Base-by-base conservation (phyloP, 2,888 invertebrate species). In the Stenchaetothrips biformis region DNA sequence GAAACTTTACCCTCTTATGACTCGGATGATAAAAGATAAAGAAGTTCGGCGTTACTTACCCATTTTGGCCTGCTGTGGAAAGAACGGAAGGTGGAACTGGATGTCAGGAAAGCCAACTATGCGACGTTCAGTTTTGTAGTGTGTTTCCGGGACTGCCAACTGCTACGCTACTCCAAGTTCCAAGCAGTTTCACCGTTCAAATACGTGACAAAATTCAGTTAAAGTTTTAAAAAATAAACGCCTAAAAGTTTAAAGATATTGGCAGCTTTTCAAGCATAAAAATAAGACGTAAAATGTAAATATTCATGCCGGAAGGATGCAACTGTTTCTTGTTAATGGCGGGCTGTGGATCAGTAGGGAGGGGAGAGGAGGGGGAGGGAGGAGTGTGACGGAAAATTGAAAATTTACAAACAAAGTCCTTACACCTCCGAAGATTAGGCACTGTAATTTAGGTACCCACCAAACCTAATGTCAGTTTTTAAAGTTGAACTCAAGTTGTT, bases 21-120 rank as follows among this genome's bases (percentile, higher is more conserved):
- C 7, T 16, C 16, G 21, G 78, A 78, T 78, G 49, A 7, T 37
- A 7, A 11, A 8, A 25, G 79, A 79, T 79, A 79, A 79, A 79
- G 18, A n/a, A 25, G 7, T 18, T 59, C 59, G 18, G 59, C 25
- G 47, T 21, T 79, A 6, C 79, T 79, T 53, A 79, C 79, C 79
- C 79, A 79, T 79, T 79, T 79, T 79, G 79, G 25, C 67, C 67
- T 74, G 67, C 67, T 74, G 67, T 74, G 67, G 67, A 74, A 74
- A 74, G 67, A 74, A 74, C 67, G 67, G 67, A 74, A 74, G 67
- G 25, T 74, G 7, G 67, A 25, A 74, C 67, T 74, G 25, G 67
- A 9, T 21, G 25, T 3, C 7, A 25, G 67, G 21, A 25, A 9
- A 25, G 67, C 25, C 67, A 37, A 37, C 37, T 4, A 37, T 4